These are phyloP conservation scores for Procapra przewalskii DNA, from an alignment of 2,113 vertebrate genomes.

Conservation along the genomic window DNA sequence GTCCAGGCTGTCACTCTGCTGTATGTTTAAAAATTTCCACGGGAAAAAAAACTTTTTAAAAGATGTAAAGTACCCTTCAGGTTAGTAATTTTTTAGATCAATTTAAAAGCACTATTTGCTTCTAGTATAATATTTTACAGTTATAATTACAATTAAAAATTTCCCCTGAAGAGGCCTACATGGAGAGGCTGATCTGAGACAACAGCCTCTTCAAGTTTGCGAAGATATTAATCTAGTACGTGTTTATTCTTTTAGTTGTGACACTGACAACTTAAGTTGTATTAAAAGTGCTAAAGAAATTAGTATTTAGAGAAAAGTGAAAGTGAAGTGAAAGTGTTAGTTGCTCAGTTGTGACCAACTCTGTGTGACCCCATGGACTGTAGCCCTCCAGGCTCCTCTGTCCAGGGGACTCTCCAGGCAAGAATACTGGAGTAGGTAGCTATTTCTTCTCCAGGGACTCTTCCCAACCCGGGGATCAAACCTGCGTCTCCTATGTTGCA, in stretches of 20 bases:
- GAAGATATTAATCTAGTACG: background rate
- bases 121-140: background rate
- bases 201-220: background rate
- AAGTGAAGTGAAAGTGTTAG: background rate
- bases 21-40: background rate
- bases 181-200: background rate
- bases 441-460: background rate
- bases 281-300: conserved; percentile 21
- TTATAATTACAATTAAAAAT: background rate
- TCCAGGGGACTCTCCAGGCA: background rate
- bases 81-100: background rate
- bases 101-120: background rate
- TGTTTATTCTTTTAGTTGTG: background rate
- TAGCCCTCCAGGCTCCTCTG: background rate
- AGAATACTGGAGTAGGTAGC: background rate
- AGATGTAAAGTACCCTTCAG: background rate
- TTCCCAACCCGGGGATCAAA: background rate
- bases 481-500: background rate
- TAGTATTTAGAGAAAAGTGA: background rate
- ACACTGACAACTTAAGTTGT: background rate
- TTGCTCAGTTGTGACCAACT: background rate
- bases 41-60: background rate
- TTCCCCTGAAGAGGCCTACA: background rate
- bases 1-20: background rate
- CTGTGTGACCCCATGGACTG: background rate